Base-by-base conservation (phyloP, 2,888 invertebrate genomes). In the Diadegma fenestrale region DNA sequence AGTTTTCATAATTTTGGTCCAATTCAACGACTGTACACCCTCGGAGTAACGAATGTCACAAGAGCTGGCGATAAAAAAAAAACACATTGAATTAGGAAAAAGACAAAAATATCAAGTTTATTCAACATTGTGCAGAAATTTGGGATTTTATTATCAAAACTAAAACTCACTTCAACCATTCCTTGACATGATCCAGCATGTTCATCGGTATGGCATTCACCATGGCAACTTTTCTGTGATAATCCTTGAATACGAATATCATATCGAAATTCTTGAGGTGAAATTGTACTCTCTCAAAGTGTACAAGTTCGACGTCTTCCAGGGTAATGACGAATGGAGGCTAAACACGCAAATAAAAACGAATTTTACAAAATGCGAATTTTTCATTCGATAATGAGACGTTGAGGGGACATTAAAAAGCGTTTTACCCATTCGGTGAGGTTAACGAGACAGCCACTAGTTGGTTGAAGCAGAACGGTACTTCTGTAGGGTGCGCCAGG, bases 1-100 rank as follows among this genome's bases (percentile, higher is more conserved):
- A 0, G 99, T 99, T 95, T 99, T 99, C 99, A 99, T 99, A 89
- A 99, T 99, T 94, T 99, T 99, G 0, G 97, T 96, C 99, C 99
- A 99, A 94, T 99, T 99, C 90, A 99, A 95, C 0, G 99, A 99
- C 94, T 99, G 99, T 77, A 99, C 97, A 91, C 99, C 99, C 94
- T 99, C 99, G 0, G 99, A 98, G 94, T 99, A 99, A 61, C 98
- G 97, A 89, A 99, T 98, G 92, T 99, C 99, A 94, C 99, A 99
- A 0, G 98, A 98, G 93, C 97, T 97, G 93, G n/a, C 93, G 92
- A 89, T 45, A 12, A 22, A 26, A 54, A 26, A 54, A 61, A 30
- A 14, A 37, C 19, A 69, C 41, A 45, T 41, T 61, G 8, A 76
- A 63, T n/a, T 63, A 75, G 10, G 43, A 45, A 58, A 6, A 66